phyloP scores from a whole-genome alignment of 2,888 invertebrate species.

The Lithophane ornitopus region DNA sequence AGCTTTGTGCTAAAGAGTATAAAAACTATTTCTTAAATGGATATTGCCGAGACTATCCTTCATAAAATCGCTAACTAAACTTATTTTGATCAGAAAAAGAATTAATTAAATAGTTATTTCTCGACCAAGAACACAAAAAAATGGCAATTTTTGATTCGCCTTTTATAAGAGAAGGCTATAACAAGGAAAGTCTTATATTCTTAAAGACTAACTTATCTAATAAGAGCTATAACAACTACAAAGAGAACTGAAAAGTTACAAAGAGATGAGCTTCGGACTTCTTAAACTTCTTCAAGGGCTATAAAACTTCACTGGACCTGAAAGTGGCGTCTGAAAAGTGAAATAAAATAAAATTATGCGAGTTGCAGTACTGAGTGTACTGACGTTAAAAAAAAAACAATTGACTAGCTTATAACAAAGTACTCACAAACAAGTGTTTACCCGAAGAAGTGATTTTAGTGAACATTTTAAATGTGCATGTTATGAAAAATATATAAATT shows the following conservation, averaged over 20 bases:
- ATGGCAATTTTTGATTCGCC: background rate
- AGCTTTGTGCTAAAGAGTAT: background rate
- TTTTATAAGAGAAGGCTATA: background rate
- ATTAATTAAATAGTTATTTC: background rate
- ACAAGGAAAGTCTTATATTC: conserved; percentile 7
- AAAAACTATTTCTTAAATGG: background rate
- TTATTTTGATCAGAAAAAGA: background rate
- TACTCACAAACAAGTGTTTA: background rate
- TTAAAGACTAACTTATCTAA: conserved; percentile 37
- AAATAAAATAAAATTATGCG: conserved; percentile 24
- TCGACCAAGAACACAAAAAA: background rate
- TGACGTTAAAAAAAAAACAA: conserved; percentile 22
- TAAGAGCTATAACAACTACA: conserved; percentile 26
- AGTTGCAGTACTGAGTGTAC: background rate
- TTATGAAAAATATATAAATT: no score
- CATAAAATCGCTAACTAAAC: background rate
- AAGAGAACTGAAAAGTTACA: conserved; percentile 29
- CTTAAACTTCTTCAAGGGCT: conserved; percentile 15
- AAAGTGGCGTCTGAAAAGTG: conserved; percentile 24
- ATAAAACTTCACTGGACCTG: conserved; percentile 27
- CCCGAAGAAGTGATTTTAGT: no score
- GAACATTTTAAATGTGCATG: background rate
- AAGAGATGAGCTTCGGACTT: conserved; percentile 20
- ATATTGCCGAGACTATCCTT: background rate
- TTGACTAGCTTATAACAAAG: background rate